phyloP scores from a whole-genome alignment of 2,113 vertebrate species.

The Barnardius zonarius region DNA sequence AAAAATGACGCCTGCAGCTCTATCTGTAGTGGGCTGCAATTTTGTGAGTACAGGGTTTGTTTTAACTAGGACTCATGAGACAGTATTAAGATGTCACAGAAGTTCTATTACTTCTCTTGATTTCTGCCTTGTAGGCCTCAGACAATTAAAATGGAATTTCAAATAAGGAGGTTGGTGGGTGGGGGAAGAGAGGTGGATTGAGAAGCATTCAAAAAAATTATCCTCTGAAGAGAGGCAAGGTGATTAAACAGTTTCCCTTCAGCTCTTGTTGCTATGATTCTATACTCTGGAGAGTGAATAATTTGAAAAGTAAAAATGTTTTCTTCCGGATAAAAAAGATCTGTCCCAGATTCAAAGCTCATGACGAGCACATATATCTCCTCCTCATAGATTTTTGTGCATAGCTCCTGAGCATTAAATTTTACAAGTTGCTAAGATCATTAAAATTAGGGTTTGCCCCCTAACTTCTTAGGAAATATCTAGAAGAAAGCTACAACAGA shows the following conservation, averaged over 20 bases:
- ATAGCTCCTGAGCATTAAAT: background rate
- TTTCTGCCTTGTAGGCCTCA: background rate
- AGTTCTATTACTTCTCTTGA: background rate
- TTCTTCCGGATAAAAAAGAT: background rate
- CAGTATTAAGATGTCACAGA: background rate
- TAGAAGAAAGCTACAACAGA: background rate
- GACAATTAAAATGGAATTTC: background rate
- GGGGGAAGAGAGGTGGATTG: background rate
- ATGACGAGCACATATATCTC: background rate
- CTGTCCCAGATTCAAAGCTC: background rate
- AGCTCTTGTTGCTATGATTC: background rate
- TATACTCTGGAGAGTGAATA: background rate
- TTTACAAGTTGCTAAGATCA: background rate
- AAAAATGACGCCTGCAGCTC: background rate
- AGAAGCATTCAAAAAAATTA: background rate
- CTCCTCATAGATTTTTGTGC: background rate
- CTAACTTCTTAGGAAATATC: background rate
- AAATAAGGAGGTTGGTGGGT: background rate
- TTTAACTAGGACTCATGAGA: background rate
- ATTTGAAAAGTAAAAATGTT: background rate
- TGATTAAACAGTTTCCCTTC: background rate
- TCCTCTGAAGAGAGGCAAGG: background rate
- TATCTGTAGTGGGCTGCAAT: background rate
- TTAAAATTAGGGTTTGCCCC: background rate
- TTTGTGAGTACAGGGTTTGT: background rate